Evolutionary conservation across 2,113 vertebrate genomes (phyloP).

Genomic region (Cheilinus undulatus): DNA sequence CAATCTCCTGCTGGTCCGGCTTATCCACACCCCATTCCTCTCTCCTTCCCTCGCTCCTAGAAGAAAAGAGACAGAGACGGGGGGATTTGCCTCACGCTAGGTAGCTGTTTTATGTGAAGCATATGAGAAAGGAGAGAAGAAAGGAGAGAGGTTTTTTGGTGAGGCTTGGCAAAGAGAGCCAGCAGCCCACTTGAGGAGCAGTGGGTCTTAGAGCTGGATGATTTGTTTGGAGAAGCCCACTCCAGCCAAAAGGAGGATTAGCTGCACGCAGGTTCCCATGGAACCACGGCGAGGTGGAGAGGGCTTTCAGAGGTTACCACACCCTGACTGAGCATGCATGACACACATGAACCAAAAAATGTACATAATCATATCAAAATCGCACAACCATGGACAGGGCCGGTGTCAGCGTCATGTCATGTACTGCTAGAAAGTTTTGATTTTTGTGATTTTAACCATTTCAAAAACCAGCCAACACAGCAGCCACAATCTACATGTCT

Average conservation of each 20-base stretch:
- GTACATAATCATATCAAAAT: not conserved
- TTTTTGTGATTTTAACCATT: too few species aligned
- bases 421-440: too few species aligned
- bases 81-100: conserved; percentile 81
- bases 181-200: conserved; percentile 78
- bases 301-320: conserved; percentile 62
- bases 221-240: conserved; percentile 82
- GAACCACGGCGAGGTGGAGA: conserved; percentile 56
- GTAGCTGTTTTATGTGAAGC: conserved; percentile 79
- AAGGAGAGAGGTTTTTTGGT: conserved; percentile 62
- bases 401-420: too few species aligned
- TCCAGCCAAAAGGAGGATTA: conserved; percentile 79
- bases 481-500: too few species aligned
- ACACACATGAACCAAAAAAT: not conserved
- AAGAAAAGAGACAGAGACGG: conserved; percentile 77
- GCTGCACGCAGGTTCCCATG: conserved; percentile 78
- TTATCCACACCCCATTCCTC: conserved; percentile 79
- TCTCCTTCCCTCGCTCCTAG: conserved; percentile 72
- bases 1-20: conserved; percentile 80
- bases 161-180: conserved; percentile 69
- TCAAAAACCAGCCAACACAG: too few species aligned
- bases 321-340: conserved; percentile 24
- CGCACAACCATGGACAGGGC: too few species aligned
- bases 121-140: conserved; percentile 70
- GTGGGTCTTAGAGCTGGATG: conserved; percentile 74